A percentile compares a stretch with the other conserved stretches of the same genome.
phyloP scores from a whole-genome alignment of 2,113 vertebrate genomes.

The Sciurus niger region DNA sequence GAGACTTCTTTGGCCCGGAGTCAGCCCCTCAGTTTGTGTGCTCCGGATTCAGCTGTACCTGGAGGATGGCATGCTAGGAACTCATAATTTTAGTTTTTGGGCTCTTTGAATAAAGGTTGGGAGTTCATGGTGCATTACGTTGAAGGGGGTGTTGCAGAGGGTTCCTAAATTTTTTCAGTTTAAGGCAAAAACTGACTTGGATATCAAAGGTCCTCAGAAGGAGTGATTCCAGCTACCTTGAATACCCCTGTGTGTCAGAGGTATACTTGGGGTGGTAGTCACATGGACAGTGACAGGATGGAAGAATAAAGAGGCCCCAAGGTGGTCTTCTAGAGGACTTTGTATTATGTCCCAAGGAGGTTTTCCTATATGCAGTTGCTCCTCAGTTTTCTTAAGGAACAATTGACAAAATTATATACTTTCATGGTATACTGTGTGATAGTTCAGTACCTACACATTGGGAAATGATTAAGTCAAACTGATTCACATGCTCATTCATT shows the following conservation, averaged over 20 bases:
- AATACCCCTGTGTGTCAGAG: background rate
- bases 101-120: background rate
- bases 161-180: background rate
- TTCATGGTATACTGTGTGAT: background rate
- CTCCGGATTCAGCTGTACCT: background rate
- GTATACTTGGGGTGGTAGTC: background rate
- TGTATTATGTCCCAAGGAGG: background rate
- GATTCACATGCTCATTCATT: background rate
- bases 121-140: background rate
- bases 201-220: background rate
- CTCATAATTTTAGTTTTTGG: background rate
- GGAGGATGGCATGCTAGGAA: slow-evolving; percentile 23
- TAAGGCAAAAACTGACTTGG: background rate
- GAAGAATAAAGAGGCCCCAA: background rate
- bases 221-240: background rate
- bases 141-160: background rate
- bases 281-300: background rate
- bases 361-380: background rate
- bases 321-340: background rate
- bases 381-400: background rate
- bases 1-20: background rate
- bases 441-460: background rate
- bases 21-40: too few relatives aligned
- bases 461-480: background rate
- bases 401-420: background rate